These are phyloP conservation scores for Todiramphus chloris DNA, from an alignment of 2,113 vertebrate genomes.

Conservation along the genomic window DNA sequence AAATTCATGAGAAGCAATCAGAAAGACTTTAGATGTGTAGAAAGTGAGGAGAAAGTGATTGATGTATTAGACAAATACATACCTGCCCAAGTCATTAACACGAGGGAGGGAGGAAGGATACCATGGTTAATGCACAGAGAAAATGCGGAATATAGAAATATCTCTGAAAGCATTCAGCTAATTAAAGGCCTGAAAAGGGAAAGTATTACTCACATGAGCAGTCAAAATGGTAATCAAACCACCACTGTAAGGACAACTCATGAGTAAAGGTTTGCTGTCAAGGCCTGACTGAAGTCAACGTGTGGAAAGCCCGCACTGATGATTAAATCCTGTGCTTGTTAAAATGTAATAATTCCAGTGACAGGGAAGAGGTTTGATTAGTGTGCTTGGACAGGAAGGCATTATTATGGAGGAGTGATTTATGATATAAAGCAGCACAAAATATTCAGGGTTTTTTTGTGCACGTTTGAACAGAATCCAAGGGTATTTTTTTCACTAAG, in stretches of 20 bases:
- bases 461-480: neutral
- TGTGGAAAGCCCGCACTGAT: neutral
- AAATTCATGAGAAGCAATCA: constrained; percentile 57
- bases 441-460: neutral
- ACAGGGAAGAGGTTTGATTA: constrained; percentile 60
- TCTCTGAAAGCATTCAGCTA: constrained; percentile 30
- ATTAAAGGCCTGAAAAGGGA: constrained; percentile 46
- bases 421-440: neutral
- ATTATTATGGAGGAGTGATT: constrained; percentile 53
- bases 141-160: constrained; percentile 29
- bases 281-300: constrained; percentile 9
- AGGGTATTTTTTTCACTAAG: neutral
- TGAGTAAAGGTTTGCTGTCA: constrained; percentile 47
- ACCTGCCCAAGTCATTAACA: constrained; percentile 53
- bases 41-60: constrained; percentile 47
- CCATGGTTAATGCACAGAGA: constrained; percentile 30
- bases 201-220: constrained; percentile 56
- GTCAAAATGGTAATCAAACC: constrained; percentile 60
- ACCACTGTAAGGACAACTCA: constrained; percentile 4
- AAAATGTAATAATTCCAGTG: constrained; percentile 66
- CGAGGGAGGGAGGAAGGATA: constrained; percentile 14
- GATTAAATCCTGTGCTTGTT: constrained; percentile 63
- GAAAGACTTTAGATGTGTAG: constrained; percentile 25
- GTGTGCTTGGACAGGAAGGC: constrained; percentile 50
- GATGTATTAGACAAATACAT: constrained; percentile 35